phyloP scores from a whole-genome alignment of 2,797 vertebrate species.

The Microchirus variegatus region DNA sequence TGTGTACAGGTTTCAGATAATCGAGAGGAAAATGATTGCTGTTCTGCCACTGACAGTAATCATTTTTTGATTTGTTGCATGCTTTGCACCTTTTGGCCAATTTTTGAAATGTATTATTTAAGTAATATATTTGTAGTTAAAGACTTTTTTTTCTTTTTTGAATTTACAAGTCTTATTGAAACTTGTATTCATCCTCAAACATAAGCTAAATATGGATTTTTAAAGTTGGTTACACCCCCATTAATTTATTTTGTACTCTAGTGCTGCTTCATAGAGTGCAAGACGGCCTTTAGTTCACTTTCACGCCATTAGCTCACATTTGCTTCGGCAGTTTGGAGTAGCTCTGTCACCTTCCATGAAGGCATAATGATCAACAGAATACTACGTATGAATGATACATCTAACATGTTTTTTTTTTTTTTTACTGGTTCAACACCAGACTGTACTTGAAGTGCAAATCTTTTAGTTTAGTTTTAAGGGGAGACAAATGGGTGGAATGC shows the following conservation, averaged over 20 bases:
- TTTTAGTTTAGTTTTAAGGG: conserved; percentile 30
- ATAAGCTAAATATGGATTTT: background rate
- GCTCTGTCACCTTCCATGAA: conserved; percentile 89
- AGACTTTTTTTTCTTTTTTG: conserved; percentile 46
- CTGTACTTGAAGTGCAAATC: conserved; percentile 71
- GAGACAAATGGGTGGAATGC: conserved; percentile 25
- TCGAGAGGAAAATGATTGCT: conserved; percentile 2
- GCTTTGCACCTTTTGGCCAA: conserved; percentile 64
- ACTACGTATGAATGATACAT: conserved; percentile 72
- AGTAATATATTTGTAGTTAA: conserved; percentile 49
- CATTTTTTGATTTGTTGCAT: conserved; percentile 57
- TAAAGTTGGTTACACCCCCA: conserved; percentile 15
- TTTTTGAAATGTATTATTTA: conserved; percentile 38
- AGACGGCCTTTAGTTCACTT: conserved; percentile 10
- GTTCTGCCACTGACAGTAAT: background rate
- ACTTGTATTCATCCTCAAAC: conserved; percentile 32
- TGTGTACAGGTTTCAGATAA: background rate
- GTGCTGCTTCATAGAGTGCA: background rate
- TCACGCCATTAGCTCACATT: conserved; percentile 42
- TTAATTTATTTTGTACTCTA: conserved; percentile 61
- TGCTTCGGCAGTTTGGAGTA: conserved; percentile 67
- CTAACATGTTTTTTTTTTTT: conserved; percentile 62
- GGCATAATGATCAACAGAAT: conserved; percentile 77
- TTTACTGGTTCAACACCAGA: conserved; percentile 67
- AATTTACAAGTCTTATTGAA: conserved; percentile 75